Base-by-base conservation (phyloP, 2,113 vertebrate species). In the Nothobranchius kuhntae region DNA sequence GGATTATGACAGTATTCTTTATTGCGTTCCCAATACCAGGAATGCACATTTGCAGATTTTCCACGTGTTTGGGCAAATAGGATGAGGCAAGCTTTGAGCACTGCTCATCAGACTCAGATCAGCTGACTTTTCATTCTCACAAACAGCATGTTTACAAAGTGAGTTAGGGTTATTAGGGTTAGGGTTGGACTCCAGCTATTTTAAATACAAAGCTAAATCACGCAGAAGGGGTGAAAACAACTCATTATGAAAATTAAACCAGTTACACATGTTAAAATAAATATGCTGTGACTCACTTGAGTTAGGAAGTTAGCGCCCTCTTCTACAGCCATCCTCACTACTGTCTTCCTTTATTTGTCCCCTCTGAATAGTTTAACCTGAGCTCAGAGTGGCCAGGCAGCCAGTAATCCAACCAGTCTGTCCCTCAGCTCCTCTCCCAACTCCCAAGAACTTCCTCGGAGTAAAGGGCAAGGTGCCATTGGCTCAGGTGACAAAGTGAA, bases 311-410 rank as follows among this genome's bases (percentile, higher is more conserved):
- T 88, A 83, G 94, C 94, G 89, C 86, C 93, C 66, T 98, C 95
- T 88, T 97, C 95, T 90, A 97, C 95, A 89, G 95, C 95, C 96
- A 98, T 97, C 92, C 93, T 75, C 71, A 63, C 62, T 71, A 75
- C 14, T 70, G 58, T 56, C 73, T 72, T 21, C 21, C 66, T 56
- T 73, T 71, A 68, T 82, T 61, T 75, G 73, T 66, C 73, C 71
- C 77, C 64, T 75, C 72, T 67, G 61, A 55, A 13, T 36, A 64
- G 57, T 72, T 83, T 79, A 86, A 87, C 65, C 81, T 73, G 86
- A 88, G 65, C 82, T 78, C 45, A 67, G 74, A 79, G 73, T 53
- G 48, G 7, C 67, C 42, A 15, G 26, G n/a, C 52, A 70, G 70
- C 51, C 63, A 58, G 66, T n/a, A 36, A 65, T 65, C 64, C 76